Evolutionary conservation across 2,113 vertebrate species (phyloP).

Genomic region (Vidua chalybeata): DNA sequence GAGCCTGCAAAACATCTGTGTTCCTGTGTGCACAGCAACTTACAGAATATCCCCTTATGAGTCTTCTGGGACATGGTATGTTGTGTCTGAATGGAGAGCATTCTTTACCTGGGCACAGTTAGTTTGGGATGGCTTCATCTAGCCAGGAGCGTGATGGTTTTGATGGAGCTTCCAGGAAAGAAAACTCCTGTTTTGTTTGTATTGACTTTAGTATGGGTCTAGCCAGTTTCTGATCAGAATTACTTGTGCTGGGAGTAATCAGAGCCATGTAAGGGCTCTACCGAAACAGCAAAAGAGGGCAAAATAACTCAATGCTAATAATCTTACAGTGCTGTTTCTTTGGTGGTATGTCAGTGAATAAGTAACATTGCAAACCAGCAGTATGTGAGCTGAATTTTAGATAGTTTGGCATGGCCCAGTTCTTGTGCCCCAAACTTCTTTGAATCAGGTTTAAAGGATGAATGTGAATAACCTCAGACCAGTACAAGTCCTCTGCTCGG

Average conservation of each 20-base stretch:
- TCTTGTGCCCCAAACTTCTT: background rate
- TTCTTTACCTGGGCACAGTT: background rate
- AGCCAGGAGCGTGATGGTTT: background rate
- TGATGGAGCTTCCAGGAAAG: background rate
- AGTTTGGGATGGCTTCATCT: fast-evolving
- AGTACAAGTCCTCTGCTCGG: background rate
- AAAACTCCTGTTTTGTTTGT: background rate
- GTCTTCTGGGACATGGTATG: background rate
- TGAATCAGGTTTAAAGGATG: background rate
- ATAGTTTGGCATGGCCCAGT: background rate
- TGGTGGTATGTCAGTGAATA: background rate
- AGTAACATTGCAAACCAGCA: background rate
- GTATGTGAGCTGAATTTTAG: background rate
- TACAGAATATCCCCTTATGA: background rate
- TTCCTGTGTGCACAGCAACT: background rate
- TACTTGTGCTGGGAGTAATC: background rate
- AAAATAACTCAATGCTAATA: background rate
- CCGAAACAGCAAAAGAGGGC: background rate
- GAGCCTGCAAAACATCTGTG: background rate
- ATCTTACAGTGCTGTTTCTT: background rate
- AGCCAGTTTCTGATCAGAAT: background rate
- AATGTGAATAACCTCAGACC: background rate
- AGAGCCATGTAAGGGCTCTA: background rate
- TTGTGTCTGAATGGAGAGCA: background rate
- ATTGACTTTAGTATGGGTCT: background rate